These are phyloP conservation scores for Oncorhynchus clarkii DNA, from an alignment of 2,113 vertebrate species.

Conservation along the genomic window DNA sequence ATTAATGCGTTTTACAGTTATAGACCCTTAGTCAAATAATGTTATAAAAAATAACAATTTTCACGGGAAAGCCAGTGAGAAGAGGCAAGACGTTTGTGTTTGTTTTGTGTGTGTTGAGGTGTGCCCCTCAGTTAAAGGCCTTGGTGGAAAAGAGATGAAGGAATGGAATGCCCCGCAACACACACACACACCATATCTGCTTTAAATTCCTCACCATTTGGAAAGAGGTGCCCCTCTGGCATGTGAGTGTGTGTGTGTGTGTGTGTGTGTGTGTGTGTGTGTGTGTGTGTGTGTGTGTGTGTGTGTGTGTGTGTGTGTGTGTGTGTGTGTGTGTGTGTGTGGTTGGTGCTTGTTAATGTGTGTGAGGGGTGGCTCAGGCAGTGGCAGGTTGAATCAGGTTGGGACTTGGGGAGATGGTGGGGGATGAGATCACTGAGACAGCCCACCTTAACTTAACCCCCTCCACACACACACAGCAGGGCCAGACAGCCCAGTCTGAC, in stretches of 20 bases:
- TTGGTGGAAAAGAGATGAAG: slow-evolving; percentile 49
- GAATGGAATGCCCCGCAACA: slow-evolving; percentile 33
- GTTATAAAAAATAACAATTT: too few species aligned
- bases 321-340: neutral
- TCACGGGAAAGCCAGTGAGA: too few species aligned
- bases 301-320: neutral
- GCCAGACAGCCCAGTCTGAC: slow-evolving; percentile 66
- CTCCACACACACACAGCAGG: slow-evolving; percentile 15
- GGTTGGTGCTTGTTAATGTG: too few species aligned
- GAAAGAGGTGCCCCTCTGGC: too few species aligned
- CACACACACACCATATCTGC: slow-evolving; percentile 27
- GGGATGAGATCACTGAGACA: slow-evolving; percentile 29
- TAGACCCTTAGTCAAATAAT: too few species aligned
- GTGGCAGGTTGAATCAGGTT: slow-evolving; percentile 1
- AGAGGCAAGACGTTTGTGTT: neutral
- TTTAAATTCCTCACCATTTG: too few species aligned
- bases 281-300: too few species aligned
- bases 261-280: too few species aligned
- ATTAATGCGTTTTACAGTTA: too few species aligned
- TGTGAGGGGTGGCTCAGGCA: neutral
- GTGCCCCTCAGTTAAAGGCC: slow-evolving; percentile 23
- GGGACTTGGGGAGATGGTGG: neutral
- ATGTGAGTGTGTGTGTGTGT: too few species aligned
- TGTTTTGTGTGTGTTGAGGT: neutral
- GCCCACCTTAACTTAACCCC: neutral